Base-by-base conservation (phyloP, 2,888 invertebrate species). In the Drosophila quasianomalipes region DNA sequence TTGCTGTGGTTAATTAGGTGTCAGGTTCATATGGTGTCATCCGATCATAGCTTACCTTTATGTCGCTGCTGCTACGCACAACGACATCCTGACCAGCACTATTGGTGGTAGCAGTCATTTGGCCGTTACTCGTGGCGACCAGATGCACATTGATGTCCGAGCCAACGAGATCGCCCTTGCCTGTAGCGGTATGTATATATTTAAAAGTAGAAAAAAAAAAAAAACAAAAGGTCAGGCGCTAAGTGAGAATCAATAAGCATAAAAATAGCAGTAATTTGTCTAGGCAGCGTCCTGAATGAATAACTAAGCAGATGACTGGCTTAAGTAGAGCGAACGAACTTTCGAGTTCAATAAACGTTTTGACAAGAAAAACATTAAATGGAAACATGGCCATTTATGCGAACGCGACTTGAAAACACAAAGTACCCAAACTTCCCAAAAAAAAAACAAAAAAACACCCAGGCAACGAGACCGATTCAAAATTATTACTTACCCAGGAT, bases 141-240 rank as follows among this genome's bases (percentile, higher is more conserved):
- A 97, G 94, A 93, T 97, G 97, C 85, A 96, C 95, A 92, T 96
- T 97, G 93, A 98, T 97, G 94, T 98, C 98, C 92, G 97, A 97
- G 69, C 99, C 99, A 61, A 99, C 98, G 82, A 99, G 94, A 94
- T 99, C 99, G 47, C 98, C 99, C 94, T 99, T 99, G 22, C 99
- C 98, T 98, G 51, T 35, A 3, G 0, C n/a, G 16, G 12, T 53
- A 7, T 31, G 30, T 28, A 31, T 12, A 39, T 30, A 53, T 70
- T 55, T 66, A 66, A 57, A 33, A 44, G 26, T 30, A 10, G 14
- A 31, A 26, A 62, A 49, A 71, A 71, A 31, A 30, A 31, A 30
- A 62, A 51, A 70, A 70, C 61, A 66, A 81, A 87, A 89, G 89
- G 88, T 85, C 76, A 85, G 67, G 55, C 65, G 76, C 70, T 70